Base-by-base conservation (phyloP, 2,113 vertebrate genomes). In the Gavialis gangeticus region DNA sequence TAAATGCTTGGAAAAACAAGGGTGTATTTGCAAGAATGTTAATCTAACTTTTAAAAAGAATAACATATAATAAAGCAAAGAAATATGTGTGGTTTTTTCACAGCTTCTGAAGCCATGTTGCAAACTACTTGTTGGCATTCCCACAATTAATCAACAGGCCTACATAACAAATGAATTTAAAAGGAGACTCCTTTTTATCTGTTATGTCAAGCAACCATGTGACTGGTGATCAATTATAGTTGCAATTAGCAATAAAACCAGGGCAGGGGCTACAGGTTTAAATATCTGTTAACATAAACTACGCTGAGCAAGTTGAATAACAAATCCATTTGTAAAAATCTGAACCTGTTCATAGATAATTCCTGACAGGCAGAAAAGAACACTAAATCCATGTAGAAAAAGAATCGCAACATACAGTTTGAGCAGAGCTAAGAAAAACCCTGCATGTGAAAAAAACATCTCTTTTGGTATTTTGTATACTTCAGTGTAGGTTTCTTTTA, bases 391-490 rank as follows among this genome's bases (percentile, higher is more conserved):
- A 88, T 22, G 7, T 82, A 66, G 88, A 77, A 67, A 18, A 28
- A 87, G 12, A 12, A 58, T 92, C 90, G 73, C 19, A 92, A 81
- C 79, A 22, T 66, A 81, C 60, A 88, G 63, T 75, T 92, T 79
- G 94, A 25, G 25, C 54, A 90, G 56, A 59, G 54, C 56, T 90
- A 93, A 79, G 56, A 95, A 22, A 82, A 91, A 75, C 17, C 24
- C 19, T 27, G 25, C 12, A 9, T 30, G 14, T 87, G 60, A 87
- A 58, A 73, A 69, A 94, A 57, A 79, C n/a, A 7, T 89, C 77
- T 78, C 63, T 67, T 87, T 94, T 84, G 63, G 77, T 58, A 67
- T 6, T 67, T 34, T 54, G 75, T 82, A 76, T 66, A 92, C 90
- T 25, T 87, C 59, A 85, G 27, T 17, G 56, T 77, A 89, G 11